Conservation (phyloP, 2,797 vertebrate genomes). For the Sebastolobus alascanus region DNA sequence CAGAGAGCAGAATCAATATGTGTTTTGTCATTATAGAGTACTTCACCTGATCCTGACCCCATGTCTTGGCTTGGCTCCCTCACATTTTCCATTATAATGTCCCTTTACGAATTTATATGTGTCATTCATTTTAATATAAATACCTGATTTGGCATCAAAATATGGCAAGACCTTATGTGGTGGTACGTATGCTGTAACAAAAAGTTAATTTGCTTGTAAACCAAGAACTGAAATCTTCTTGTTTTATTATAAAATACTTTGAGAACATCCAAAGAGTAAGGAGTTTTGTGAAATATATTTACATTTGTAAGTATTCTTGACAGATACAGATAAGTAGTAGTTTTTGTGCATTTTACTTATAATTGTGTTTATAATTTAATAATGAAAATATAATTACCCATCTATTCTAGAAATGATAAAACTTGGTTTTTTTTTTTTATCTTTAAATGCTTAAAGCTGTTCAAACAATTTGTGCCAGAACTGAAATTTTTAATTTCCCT, state of each 20-base stretch:
- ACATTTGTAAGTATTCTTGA: no score
- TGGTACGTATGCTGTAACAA: neutral
- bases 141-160: neutral
- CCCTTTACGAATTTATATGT: neutral
- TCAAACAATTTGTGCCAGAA: no score
- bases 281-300: neutral
- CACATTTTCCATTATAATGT: neutral
- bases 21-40: constrained; percentile 35
- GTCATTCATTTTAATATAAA: constrained; percentile 9
- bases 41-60: constrained; percentile 48
- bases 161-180: neutral
- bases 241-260: neutral
- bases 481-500: no score
- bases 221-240: neutral
- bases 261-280: neutral
- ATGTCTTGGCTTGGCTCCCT: constrained; percentile 25
- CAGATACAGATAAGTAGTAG: neutral
- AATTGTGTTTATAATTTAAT: neutral
- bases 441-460: neutral
- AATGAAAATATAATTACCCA: neutral
- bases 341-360: neutral
- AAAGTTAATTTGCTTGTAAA: neutral
- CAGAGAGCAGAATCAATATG: constrained; percentile 42
- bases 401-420: neutral
- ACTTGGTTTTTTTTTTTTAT: neutral